These are phyloP conservation scores for Archips xylosteana DNA, from an alignment of 2,888 invertebrate genomes.

Conservation along the genomic window DNA sequence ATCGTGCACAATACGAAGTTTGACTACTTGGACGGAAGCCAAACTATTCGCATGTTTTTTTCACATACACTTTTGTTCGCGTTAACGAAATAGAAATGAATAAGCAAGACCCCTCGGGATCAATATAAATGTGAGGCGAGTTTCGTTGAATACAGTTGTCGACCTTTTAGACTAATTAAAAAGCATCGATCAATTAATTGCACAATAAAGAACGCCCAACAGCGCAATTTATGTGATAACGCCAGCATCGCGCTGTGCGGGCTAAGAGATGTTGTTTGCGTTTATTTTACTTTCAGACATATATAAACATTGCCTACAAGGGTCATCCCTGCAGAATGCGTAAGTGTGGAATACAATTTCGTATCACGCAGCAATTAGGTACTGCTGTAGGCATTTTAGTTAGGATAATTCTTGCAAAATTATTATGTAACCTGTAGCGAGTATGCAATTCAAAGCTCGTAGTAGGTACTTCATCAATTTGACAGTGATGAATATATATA, in stretches of 20 bases:
- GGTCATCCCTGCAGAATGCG: too few relatives aligned
- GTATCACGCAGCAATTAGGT: too few relatives aligned
- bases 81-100: conserved; percentile 1
- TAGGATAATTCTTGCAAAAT: too few relatives aligned
- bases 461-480: neutral
- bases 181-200: conserved; percentile 15
- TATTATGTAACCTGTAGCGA: too few relatives aligned
- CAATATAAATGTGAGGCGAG: conserved; percentile 16
- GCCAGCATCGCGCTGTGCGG: too few relatives aligned
- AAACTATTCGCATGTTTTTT: conserved; percentile 26
- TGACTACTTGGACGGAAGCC: conserved; percentile 26
- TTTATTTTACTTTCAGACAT: neutral
- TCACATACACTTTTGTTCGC: conserved; percentile 13
- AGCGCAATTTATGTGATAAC: neutral
- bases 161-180: conserved; percentile 31
- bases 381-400: too few relatives aligned
- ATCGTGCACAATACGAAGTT: conserved; percentile 15
- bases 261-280: neutral
- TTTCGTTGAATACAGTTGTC: conserved; percentile 6
- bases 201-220: neutral
- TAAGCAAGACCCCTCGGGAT: conserved; percentile 14
- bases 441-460: too few relatives aligned
- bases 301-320: too few relatives aligned
- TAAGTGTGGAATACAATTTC: too few relatives aligned
- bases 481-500: too few relatives aligned